Evolutionary conservation across 2,797 vertebrate species (phyloP), one percentile per base, ranked within the genome.

Genomic region (Rhabdomys pumilio): DNA sequence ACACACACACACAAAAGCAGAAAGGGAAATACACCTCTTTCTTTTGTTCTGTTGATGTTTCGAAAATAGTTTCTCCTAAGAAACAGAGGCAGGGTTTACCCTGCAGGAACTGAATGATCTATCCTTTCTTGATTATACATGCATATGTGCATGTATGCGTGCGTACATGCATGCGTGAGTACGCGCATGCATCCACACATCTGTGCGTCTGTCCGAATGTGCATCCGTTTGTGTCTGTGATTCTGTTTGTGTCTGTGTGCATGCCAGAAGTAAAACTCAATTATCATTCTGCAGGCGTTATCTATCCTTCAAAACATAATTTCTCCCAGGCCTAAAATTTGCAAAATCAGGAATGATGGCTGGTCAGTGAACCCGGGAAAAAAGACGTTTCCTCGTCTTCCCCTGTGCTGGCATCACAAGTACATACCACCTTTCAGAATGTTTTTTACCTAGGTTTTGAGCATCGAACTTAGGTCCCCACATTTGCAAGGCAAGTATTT

Each of bases 141-240:
- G 44, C 0, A 0, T 47, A 13, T 1, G 12, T 77, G 44, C 1
- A 5, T 38, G 77, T 1, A 9, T 20, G 31, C 0, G 3, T 53
- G 15, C 7, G 9, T 76, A 17, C 22, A 4, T 22, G 4, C 34
- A 44, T 44, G 44, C 44, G 15, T 53, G 15, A 44, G 6, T 44
- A 17, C 22, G 4, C 13, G 9, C 34, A 15, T 53, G 15, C 50
- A 67, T 67, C 65, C 11, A 31, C 57, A 34, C 13, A 19, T 53
- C 29, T 79, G 29, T 11, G 15, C 31, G 1, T 34, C 44, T 44
- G 44, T 44, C 4, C 44, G 47, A 50, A 50, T 4, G 4, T n/a
- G 38, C 5, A 3, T 17, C n/a, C 14, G 4, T 44, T 14, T 63
- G 38, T 31, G 38, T 44, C 8, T 41, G n/a, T 41, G 80, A 72